A percentile compares a stretch with the other conserved stretches of the same genome.
Conservation (phyloP, 2,113 vertebrate species). For the Malurus alboscapulatus region DNA sequence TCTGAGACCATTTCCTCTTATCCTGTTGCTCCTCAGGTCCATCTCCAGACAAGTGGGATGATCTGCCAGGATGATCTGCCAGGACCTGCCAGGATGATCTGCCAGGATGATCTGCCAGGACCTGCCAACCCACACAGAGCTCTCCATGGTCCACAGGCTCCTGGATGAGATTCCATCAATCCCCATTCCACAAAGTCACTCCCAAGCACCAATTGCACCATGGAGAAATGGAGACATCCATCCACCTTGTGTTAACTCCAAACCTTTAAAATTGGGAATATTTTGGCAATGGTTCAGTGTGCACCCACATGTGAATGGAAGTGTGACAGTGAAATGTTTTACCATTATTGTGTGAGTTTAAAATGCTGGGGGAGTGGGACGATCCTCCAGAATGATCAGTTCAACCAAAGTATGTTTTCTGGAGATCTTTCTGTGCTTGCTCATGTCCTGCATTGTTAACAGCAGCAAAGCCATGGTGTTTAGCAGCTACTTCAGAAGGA, state of each 20-base stretch:
- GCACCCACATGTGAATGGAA: rapidly evolving
- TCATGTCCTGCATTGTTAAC: neutral
- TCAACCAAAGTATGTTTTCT: neutral
- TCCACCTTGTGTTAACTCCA: neutral
- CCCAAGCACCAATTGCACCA: no score
- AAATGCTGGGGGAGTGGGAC: neutral
- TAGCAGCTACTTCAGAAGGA: neutral
- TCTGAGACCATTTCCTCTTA: neutral
- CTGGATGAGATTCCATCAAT: neutral
- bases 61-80: neutral
- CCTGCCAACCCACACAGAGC: neutral
- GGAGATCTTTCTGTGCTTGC: neutral
- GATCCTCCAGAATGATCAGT: neutral
- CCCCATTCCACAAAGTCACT: neutral
- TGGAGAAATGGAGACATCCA: neutral
- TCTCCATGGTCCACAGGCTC: neutral
- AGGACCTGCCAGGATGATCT: no score
- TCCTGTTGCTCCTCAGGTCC: neutral
- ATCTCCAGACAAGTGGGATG: neutral
- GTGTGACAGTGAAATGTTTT: neutral
- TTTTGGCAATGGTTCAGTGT: rapidly evolving
- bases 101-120: neutral
- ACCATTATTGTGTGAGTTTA: neutral
- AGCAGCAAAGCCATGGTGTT: neutral
- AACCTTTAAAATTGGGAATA: neutral